Percentiles rank a stretch among this genome's conserved stretches.
Conservation (phyloP, 2,797 vertebrate species). For the Halcyon badia region DNA sequence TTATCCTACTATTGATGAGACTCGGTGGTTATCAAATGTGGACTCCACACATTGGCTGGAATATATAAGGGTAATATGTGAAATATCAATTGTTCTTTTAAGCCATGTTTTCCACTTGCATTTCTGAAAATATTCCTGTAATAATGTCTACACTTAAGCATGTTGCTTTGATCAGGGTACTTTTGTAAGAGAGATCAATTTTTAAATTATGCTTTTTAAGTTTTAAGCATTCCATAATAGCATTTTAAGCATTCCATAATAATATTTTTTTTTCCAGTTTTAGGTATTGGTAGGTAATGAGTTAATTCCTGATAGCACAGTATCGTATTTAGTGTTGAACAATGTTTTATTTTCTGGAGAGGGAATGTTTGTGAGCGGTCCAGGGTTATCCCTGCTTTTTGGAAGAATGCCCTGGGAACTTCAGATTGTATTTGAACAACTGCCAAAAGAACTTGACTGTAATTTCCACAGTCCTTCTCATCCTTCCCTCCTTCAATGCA, state of each 20-base stretch:
- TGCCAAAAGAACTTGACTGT: constrained; percentile 36
- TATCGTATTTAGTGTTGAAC: neutral
- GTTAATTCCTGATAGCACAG: constrained; percentile 6
- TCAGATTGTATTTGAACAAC: constrained; percentile 26
- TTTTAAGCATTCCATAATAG: neutral
- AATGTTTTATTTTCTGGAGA: constrained; percentile 18
- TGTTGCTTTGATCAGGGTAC: neutral
- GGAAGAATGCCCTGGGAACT: constrained; percentile 63
- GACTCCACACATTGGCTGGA: constrained; percentile 96
- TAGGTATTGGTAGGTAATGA: neutral
- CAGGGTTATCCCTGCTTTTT: constrained; percentile 44
- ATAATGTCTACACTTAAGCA: neutral
- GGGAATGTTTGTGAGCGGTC: constrained; percentile 14
- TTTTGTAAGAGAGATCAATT: neutral
- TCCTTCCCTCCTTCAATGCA: neutral
- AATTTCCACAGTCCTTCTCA: neutral
- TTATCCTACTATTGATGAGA: constrained; percentile 93
- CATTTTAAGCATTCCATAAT: neutral
- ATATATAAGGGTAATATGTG: constrained; percentile 87
- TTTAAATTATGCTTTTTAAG: neutral
- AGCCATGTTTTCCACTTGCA: neutral
- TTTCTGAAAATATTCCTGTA: neutral
- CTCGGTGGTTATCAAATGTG: constrained; percentile 90
- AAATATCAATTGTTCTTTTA: neutral
- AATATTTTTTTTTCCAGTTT: neutral